These are phyloP conservation scores for Limonius californicus DNA, from an alignment of 1,140 invertebrate species.

Conservation along the genomic window DNA sequence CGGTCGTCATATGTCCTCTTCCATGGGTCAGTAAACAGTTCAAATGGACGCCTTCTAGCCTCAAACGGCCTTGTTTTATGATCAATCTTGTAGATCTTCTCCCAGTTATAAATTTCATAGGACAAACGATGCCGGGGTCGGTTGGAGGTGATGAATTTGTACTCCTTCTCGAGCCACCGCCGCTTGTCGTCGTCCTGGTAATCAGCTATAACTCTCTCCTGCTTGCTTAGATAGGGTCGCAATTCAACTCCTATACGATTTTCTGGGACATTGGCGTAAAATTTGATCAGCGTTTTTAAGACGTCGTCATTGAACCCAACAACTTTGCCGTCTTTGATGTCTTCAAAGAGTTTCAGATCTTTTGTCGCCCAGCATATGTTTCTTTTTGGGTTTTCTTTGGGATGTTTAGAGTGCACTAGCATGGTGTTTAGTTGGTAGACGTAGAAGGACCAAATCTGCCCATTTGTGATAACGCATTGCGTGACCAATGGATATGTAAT, in stretches of 20 bases:
- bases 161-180: slow-evolving; percentile 63
- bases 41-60: slow-evolving; percentile 62
- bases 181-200: slow-evolving; percentile 63
- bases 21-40: slow-evolving; percentile 57
- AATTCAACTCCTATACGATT: slow-evolving; percentile 60
- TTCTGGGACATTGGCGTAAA: slow-evolving; percentile 68
- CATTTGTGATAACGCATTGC: slow-evolving; percentile 83
- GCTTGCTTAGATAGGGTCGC: slow-evolving; percentile 66
- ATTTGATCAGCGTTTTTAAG: slow-evolving; percentile 67
- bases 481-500: slow-evolving; percentile 82
- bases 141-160: slow-evolving; percentile 65
- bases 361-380: slow-evolving; percentile 82
- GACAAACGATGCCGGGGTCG: slow-evolving; percentile 55
- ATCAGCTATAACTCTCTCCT: slow-evolving; percentile 60
- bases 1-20: slow-evolving; percentile 61
- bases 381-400: slow-evolving; percentile 60
- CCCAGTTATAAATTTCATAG: slow-evolving; percentile 72
- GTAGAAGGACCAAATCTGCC: slow-evolving; percentile 76
- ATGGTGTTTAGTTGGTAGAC: slow-evolving; percentile 88
- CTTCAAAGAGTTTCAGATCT: slow-evolving; percentile 69
- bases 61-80: slow-evolving; percentile 63
- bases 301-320: slow-evolving; percentile 79
- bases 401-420: slow-evolving; percentile 57
- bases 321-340: slow-evolving; percentile 66
- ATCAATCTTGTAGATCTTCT: slow-evolving; percentile 71